These are phyloP conservation scores for Synanceia verrucosa DNA, from an alignment of 2,797 vertebrate genomes.

Conservation along the genomic window DNA sequence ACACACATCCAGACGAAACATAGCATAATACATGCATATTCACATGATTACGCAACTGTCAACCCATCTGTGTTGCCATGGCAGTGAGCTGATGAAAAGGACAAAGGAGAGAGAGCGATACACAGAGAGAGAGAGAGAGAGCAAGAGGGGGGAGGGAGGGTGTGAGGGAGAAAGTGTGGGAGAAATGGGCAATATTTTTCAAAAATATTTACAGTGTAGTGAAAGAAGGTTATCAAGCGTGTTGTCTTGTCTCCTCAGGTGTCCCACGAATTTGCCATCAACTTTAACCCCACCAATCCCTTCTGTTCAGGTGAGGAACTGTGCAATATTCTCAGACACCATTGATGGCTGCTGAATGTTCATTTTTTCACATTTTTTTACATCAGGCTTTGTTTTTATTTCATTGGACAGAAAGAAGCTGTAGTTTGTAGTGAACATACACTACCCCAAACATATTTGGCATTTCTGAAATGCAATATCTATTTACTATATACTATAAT, in stretches of 20 bases:
- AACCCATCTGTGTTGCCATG: constrained; percentile 87
- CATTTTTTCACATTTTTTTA: background rate
- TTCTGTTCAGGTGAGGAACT: constrained; percentile 92
- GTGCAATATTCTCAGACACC: background rate
- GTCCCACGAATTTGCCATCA: constrained; percentile 98
- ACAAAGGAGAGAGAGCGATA: constrained; percentile 70
- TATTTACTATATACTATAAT: background rate
- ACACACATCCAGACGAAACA: constrained; percentile 47
- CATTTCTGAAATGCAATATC: background rate
- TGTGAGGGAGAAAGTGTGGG: constrained; percentile 51
- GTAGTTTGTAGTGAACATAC: background rate
- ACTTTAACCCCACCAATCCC: constrained; percentile 97
- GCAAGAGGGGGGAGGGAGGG: constrained; percentile 21
- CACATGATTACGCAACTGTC: constrained; percentile 85
- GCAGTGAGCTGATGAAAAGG: constrained; percentile 80
- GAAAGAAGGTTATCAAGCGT: background rate
- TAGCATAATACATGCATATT: constrained; percentile 77
- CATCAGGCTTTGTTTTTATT: background rate
- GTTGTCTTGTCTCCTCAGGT: constrained; percentile 84
- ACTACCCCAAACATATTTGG: background rate
- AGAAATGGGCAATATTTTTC: constrained; percentile 48
- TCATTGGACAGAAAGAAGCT: background rate
- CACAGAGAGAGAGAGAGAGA: constrained; percentile 21
- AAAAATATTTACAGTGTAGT: constrained; percentile 29
- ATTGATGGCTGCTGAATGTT: background rate